A percentile compares a stretch with the other conserved stretches of the same genome.
Evolutionary conservation across 2,888 invertebrate genomes (phyloP).

Genomic region (Andrena praecox): DNA sequence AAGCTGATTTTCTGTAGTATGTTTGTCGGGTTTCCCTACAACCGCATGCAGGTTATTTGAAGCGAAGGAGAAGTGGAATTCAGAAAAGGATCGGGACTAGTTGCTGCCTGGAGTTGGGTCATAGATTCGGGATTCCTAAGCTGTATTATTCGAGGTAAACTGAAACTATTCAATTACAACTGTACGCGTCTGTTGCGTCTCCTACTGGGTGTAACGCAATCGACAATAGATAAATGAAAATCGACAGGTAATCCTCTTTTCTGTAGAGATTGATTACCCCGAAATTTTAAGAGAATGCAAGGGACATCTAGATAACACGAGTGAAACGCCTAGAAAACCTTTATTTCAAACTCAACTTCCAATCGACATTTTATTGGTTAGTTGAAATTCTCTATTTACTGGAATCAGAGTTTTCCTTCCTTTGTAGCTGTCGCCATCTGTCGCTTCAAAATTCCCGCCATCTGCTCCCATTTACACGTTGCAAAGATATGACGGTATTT

Average conservation of each 20-base stretch:
- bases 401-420: background rate
- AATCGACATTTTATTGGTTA: background rate
- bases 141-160: background rate
- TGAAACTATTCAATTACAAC: background rate
- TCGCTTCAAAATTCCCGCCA: background rate
- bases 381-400: background rate
- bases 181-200: background rate
- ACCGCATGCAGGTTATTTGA: background rate
- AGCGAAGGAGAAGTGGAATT: background rate
- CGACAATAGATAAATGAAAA: background rate
- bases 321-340: background rate
- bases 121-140: background rate
- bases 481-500: too few species aligned
- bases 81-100: background rate
- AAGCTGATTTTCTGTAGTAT: background rate
- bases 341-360: background rate
- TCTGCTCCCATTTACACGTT: conserved; percentile 8
- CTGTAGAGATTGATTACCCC: too few species aligned
- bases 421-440: conserved; percentile 17
- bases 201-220: background rate
- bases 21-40: background rate
- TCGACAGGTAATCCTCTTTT: too few species aligned
- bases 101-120: background rate
- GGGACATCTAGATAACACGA: background rate
- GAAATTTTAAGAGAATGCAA: background rate